Evolutionary conservation across 2,888 invertebrate species (phyloP), one percentile per base, ranked within the genome.

Genomic region (Tipula lateralis): DNA sequence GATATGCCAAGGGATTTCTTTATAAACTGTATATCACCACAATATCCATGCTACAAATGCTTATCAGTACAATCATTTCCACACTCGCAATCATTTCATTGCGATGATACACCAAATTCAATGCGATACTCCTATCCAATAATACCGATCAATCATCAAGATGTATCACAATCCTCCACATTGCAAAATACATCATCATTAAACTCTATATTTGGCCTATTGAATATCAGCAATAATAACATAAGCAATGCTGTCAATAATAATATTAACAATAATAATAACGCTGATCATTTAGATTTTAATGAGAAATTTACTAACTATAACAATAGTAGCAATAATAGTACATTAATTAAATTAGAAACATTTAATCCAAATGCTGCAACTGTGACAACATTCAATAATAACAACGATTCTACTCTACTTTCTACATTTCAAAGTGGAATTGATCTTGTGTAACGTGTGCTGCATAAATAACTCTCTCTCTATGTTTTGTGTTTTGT

Each of bases 201-300:
- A 9, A 84, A 84, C 16, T 90, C 90, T 84, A 89, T 90, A 89
- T 90, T 90, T 85, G 89, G 90, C 50, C 85, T 89, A 19, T 84
- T 80, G n/a, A 82, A 82, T 82, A 66, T 66, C 24, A 66, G 66
- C 9, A 66, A 66, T 83, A 34, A 19, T 30, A 34, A 83, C 34
- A 83, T 34, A 32, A 32, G 16, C 32, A 32, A 2, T 83, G 83
- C 34, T 83, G 34, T 34, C 24, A 36, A 36, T 83, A 83, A 36
- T 83, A 83, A 83, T 82, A n/a, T n/a, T n/a, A n/a, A n/a, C n/a
- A 82, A 82, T 83, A 83, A 83, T 39, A 83, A 83, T 83, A 66
- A 66, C 66, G 39, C 19, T 83, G 19, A 83, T 83, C 34, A 83
- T 83, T 2, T 36, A 32, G 34, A 90, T 87, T 87, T 90, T 84